Evolutionary conservation across 2,888 invertebrate genomes (phyloP).

Genomic region (Lasiommata megera): DNA sequence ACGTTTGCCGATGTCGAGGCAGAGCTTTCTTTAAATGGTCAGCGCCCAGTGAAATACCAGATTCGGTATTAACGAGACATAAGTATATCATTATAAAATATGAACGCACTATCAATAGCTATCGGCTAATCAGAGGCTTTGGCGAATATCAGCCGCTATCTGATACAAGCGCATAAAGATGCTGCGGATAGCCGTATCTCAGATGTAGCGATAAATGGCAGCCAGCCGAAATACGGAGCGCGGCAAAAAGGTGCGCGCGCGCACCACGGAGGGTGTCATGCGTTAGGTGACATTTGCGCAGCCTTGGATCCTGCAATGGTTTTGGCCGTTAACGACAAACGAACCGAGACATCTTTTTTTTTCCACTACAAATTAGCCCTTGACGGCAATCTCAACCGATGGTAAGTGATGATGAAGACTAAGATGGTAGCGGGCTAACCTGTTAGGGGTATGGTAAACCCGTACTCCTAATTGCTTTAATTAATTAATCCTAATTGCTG

Average conservation of each 20-base stretch:
- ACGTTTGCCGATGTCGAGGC: slow-evolving; percentile 3
- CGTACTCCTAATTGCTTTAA: no score
- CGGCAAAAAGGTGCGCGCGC: slow-evolving; percentile 65
- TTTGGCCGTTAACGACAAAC: no score
- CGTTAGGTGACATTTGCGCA: slow-evolving; percentile 15
- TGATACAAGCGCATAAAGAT: slow-evolving; percentile 65
- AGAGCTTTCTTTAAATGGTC: slow-evolving; percentile 16
- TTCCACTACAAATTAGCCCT: no score
- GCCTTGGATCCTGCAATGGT: background rate
- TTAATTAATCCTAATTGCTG: no score
- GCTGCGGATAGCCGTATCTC: slow-evolving; percentile 67
- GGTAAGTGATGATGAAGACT: no score
- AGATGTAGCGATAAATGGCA: slow-evolving; percentile 74
- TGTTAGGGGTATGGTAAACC: no score
- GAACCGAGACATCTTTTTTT: no score
- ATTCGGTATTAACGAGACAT: slow-evolving; percentile 34
- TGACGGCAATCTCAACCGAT: no score
- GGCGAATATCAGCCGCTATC: slow-evolving; percentile 54
- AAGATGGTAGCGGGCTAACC: no score
- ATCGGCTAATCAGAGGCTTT: slow-evolving; percentile 66
- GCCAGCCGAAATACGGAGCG: slow-evolving; percentile 73
- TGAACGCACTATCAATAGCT: slow-evolving; percentile 48
- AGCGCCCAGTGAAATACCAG: slow-evolving; percentile 15
- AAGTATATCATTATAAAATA: slow-evolving; percentile 43
- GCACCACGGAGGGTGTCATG: slow-evolving; percentile 49